Percentiles rank a stretch among this genome's conserved stretches.
These are phyloP conservation scores for Mandrillus leucophaeus DNA, from an alignment of 2,113 vertebrate genomes.

Conservation along the genomic window DNA sequence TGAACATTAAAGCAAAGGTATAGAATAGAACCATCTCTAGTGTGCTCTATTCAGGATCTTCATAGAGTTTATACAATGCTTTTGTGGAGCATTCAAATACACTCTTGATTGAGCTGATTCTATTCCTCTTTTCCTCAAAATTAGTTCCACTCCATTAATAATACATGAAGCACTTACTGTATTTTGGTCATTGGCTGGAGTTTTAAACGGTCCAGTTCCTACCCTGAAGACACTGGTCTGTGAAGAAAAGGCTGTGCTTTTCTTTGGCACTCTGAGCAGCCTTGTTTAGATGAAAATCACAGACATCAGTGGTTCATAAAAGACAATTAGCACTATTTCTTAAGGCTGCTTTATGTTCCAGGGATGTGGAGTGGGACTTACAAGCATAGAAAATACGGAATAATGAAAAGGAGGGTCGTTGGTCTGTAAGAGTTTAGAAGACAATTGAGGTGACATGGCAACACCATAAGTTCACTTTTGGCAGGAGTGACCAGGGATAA, in stretches of 20 bases:
- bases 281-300: background rate
- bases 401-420: background rate
- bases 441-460: background rate
- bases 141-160: background rate
- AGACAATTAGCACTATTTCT: background rate
- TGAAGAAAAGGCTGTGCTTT: background rate
- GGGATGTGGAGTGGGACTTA: background rate
- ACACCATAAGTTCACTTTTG: background rate
- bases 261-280: background rate
- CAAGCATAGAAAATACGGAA: background rate
- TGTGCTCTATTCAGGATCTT: background rate
- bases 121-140: background rate
- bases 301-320: background rate
- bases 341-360: background rate
- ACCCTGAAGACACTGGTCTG: background rate
- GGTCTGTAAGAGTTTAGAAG: background rate
- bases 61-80: background rate
- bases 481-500: background rate
- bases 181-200: background rate
- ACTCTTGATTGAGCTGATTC: background rate
- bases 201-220: background rate
- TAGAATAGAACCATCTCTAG: background rate
- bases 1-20: background rate
- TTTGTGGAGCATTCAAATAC: background rate
- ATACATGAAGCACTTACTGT: background rate